Conservation (phyloP, 2,888 invertebrate species). For the Malthinus flaveolus region DNA sequence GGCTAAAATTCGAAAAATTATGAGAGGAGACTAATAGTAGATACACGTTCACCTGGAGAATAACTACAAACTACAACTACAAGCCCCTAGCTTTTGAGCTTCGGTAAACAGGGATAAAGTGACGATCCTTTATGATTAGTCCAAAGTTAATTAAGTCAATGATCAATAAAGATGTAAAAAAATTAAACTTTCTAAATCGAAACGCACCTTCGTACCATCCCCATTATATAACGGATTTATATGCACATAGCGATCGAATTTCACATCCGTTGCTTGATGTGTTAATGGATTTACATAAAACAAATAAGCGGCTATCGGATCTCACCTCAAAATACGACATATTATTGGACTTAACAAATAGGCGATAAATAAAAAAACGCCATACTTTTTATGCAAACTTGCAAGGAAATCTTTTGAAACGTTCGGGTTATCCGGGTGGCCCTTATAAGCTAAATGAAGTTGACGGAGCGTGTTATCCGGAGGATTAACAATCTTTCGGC, state of each 20-base stretch:
- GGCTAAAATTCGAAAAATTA: too few relatives aligned
- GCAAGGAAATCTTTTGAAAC: slow-evolving; percentile 3
- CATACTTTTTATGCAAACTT: too few relatives aligned
- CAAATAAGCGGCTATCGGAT: slow-evolving; percentile 31
- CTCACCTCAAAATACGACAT: slow-evolving; percentile 6
- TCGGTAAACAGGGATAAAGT: too few relatives aligned
- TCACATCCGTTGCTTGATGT: slow-evolving; percentile 44
- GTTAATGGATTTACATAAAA: slow-evolving; percentile 48
- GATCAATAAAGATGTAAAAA: background rate
- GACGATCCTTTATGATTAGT: too few relatives aligned
- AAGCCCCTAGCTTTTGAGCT: too few relatives aligned
- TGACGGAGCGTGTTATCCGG: slow-evolving; percentile 34
- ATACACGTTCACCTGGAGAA: too few relatives aligned
- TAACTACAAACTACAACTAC: too few relatives aligned
- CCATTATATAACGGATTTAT: slow-evolving; percentile 28
- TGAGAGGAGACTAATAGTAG: too few relatives aligned
- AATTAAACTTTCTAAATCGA: slow-evolving; percentile 2
- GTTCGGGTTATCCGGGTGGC: slow-evolving; percentile 28
- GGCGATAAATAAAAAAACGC: background rate
- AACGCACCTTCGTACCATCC: background rate
- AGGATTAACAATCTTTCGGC: slow-evolving; percentile 35
- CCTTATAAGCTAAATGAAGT: slow-evolving; percentile 30
- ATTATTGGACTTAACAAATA: background rate
- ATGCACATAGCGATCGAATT: slow-evolving; percentile 31
- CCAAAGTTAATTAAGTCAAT: background rate